Evolutionary conservation across 2,797 vertebrate genomes (phyloP).

Genomic region (Peromyscus nudipes): DNA sequence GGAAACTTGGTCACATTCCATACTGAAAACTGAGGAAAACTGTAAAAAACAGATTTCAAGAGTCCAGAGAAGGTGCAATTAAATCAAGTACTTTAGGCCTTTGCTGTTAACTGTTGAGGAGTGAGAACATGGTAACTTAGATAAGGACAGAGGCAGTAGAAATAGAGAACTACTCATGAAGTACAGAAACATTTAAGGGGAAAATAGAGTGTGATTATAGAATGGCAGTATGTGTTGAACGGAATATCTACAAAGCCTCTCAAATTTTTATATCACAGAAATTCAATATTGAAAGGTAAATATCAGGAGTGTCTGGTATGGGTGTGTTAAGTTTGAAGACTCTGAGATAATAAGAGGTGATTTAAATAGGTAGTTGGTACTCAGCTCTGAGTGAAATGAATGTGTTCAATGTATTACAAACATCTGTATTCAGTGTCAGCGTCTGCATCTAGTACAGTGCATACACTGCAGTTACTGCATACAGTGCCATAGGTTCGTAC

Average conservation of each 20-base stretch:
- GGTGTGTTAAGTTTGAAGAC: neutral
- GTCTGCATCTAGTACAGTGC: neutral
- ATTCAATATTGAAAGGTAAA: neutral
- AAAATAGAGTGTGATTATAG: neutral
- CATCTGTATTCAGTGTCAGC: neutral
- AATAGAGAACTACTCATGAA: neutral
- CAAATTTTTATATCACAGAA: neutral
- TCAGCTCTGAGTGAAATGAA: neutral
- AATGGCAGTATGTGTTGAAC: neutral
- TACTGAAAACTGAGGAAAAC: conserved; percentile 9
- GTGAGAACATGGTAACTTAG: neutral
- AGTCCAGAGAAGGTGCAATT: neutral
- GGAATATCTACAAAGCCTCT: neutral
- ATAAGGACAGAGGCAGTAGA: neutral
- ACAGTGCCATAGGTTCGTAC: no score
- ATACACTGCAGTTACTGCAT: no score
- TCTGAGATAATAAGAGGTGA: neutral
- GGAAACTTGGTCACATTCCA: neutral
- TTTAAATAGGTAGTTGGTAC: neutral
- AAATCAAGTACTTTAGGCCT: neutral
- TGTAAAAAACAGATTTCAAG: neutral
- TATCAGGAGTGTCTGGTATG: neutral
- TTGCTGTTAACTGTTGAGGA: neutral
- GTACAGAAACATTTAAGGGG: neutral
- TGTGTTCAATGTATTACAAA: neutral